A percentile compares a stretch with the other conserved stretches of the same genome.
Conservation (phyloP, 2,888 invertebrate species). For the Phortica okadai region DNA sequence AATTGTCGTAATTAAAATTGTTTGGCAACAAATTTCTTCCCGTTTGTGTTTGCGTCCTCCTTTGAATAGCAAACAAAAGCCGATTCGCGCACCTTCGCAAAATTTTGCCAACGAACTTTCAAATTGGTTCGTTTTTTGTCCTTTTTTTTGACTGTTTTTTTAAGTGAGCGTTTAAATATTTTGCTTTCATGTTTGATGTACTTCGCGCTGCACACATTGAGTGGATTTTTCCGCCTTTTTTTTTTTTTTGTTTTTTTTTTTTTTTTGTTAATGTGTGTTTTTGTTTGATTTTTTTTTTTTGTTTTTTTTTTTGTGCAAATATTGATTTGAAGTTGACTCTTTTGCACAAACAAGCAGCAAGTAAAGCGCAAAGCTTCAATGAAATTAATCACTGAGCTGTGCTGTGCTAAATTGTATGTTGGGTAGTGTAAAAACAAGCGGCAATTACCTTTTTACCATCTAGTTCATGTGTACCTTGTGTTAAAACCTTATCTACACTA, state of each 20-base stretch:
- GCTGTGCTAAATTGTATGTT: not conserved
- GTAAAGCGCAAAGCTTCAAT: no score
- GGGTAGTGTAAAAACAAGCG: slow-evolving; percentile 16
- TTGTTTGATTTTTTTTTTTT: no score
- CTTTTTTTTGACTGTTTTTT: not conserved
- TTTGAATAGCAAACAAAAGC: slow-evolving; percentile 36
- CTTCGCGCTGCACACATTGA: slow-evolving; percentile 5
- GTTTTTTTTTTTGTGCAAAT: slow-evolving; percentile 17
- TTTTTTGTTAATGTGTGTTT: no score
- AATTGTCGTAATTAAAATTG: slow-evolving; percentile 49
- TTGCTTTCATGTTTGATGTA: slow-evolving; percentile 28
- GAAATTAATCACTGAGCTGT: not conserved
- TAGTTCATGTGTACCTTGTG: slow-evolving; percentile 98
- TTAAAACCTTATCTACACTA: slow-evolving; percentile 99
- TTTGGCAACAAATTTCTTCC: slow-evolving; percentile 43
- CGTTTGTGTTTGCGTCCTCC: slow-evolving; percentile 25
- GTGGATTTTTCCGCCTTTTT: not conserved
- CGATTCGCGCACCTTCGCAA: not conserved
- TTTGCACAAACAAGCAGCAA: slow-evolving; percentile 1
- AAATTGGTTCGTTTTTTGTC: not conserved
- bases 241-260: not conserved
- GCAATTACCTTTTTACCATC: slow-evolving; percentile 98
- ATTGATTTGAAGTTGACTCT: slow-evolving; percentile 18
- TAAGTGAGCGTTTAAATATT: slow-evolving; percentile 23
- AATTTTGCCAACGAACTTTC: slow-evolving; percentile 5